Evolutionary conservation across 1,140 invertebrate genomes (phyloP).

Genomic region (Tribolium castaneum): DNA sequence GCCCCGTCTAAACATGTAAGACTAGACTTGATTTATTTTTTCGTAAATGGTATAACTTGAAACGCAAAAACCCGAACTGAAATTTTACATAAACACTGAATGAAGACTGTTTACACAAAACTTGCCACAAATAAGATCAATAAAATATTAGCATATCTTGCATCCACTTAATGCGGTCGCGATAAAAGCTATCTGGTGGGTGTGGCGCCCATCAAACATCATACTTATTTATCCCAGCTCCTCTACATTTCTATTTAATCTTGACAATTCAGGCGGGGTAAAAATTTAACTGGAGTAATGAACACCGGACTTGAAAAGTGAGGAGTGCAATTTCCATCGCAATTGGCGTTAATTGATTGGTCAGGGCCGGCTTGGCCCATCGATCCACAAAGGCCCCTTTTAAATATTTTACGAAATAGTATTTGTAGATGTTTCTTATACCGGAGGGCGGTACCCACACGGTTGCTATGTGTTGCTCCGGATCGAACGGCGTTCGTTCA

Average conservation of each 20-base stretch:
- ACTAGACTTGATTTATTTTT: no score
- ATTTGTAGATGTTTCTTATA: constrained; percentile 39
- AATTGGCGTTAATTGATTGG: constrained; percentile 16
- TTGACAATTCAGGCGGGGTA: not conserved
- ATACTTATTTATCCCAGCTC: constrained; percentile 19
- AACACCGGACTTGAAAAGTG: not conserved
- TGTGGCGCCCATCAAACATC: constrained; percentile 6
- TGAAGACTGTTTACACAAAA: not conserved
- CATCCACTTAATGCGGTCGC: constrained; percentile 7
- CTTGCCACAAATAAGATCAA: not conserved
- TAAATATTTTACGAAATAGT: constrained; percentile 41
- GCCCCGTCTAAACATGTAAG: no score
- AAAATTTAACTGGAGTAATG: not conserved
- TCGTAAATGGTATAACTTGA: no score
- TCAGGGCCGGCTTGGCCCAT: constrained; percentile 12
- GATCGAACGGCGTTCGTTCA: constrained; percentile 43
- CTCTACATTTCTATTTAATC: not conserved
- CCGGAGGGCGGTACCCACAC: constrained; percentile 43
- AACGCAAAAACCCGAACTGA: not conserved
- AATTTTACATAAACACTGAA: not conserved
- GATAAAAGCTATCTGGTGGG: constrained; percentile 23
- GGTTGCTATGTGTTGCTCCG: constrained; percentile 45
- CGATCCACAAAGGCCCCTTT: constrained; percentile 1
- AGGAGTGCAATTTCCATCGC: not conserved
- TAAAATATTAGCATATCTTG: constrained; percentile 18